These are phyloP conservation scores for Percopsis transmontana DNA, from an alignment of 2,113 vertebrate species.

Conservation along the genomic window DNA sequence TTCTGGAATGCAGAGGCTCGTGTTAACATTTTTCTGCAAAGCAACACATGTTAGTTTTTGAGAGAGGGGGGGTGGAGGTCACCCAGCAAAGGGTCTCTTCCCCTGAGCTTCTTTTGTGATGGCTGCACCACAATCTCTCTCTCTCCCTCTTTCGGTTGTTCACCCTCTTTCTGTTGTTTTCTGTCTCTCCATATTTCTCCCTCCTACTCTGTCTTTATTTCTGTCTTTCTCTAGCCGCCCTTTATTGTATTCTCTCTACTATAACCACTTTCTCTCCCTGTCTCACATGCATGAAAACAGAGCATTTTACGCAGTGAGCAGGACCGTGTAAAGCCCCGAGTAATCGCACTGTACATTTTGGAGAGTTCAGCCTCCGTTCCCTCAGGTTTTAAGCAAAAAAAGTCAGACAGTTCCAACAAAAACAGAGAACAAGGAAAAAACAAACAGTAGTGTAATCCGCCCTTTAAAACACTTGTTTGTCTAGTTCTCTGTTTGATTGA, in stretches of 20 bases:
- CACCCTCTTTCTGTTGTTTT: not conserved
- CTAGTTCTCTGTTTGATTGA: not conserved
- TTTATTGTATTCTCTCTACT: not conserved
- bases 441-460: not conserved
- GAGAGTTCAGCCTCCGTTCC: not conserved
- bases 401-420: no score
- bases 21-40: no score
- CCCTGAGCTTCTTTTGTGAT: no score
- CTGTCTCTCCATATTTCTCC: not conserved
- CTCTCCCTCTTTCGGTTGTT: not conserved
- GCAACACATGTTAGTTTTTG: no score
- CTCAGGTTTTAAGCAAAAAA: no score
- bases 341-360: conserved; percentile 15
- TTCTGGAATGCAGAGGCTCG: no score
- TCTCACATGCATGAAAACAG: conserved; percentile 8
- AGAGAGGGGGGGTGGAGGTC: no score
- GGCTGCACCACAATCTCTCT: no score
- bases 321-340: conserved; percentile 1
- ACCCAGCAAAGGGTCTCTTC: no score
- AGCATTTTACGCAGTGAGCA: conserved; percentile 35
- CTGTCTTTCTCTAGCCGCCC: not conserved
- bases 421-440: conserved; percentile 2
- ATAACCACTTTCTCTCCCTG: not conserved
- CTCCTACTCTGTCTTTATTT: not conserved
- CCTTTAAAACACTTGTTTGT: no score